Base-by-base conservation (phyloP, 2,113 vertebrate genomes). In the Polypterus senegalus region DNA sequence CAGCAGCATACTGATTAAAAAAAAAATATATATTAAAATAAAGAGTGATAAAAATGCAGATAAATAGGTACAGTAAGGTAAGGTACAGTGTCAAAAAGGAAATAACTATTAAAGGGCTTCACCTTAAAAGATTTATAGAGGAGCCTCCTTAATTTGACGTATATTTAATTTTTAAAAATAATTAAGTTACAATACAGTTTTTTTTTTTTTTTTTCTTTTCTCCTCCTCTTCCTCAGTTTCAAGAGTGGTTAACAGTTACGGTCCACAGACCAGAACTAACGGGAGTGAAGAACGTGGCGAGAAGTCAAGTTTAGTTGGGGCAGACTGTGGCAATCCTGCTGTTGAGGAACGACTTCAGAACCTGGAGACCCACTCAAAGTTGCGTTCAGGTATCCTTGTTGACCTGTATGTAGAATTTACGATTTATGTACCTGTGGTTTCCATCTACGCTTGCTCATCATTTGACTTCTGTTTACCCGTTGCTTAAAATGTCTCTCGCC, bases 341-440 rank as follows among this genome's bases (percentile, higher is more conserved):
- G 79, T 94, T 43, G 95, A 98, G 67, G 95, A 99, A 63, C 86
- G 95, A 60, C 81, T 99, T 3, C 86, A 93, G 44, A 99, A 98
- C 69, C 93, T 98, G 27, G 96, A 99, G 76, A 82, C 82, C n/a
- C 95, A 98, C 70, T 82, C 98, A 62, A 86, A 88, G 58, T 78
- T 98, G 67, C 85, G 91, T 6, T 69, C 87, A 84, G 93, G 95
- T 97, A 59, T 7, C 49, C 6, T n/a, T 8, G 48, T 51, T 9
- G 6, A 9, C 9, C 49, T 51, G 9, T 51, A 9, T 51, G 27
- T 27, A 27, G 27, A 27, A 27, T 27, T 27, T 27, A 27, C 27
- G 27, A 27, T 27, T 27, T 27, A 27, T 27, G 27, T 27, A 27
- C 27, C 27, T 2, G 27, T 27, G 27, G 27, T 27, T 27, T 27